Base-by-base conservation (phyloP, 1,140 invertebrate species). In the Microplitis mediator region DNA sequence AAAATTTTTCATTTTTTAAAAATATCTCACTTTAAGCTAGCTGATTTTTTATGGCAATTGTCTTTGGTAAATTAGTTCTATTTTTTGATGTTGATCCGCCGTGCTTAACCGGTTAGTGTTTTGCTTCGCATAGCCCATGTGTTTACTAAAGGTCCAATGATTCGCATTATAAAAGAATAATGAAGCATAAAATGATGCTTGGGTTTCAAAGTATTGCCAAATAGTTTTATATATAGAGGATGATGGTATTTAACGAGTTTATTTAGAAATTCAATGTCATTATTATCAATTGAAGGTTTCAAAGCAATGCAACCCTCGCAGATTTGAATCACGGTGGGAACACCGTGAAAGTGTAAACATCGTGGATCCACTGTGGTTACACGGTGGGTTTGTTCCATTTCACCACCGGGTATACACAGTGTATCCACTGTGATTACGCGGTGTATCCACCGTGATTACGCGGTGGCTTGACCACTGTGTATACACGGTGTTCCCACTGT, bases 161-260 rank as follows among this genome's bases (percentile, higher is more conserved):
- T 35, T 13, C 34, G n/a, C 63, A 74, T 71, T 5, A 74, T 56
- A 34, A 9, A 52, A 54, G 60, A 14, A 61, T 74, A 74, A 66
- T 74, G 73, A 13, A 71, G 4, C 61, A 74, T 64, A 51, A 56
- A 14, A 50, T 74, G 73, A 62, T 61, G 32, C 35, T 70, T 70
- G 36, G 73, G 68, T 35, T 66, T 70, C 13, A 70, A 60, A 56
- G 60, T 58, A 58, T 71, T 32, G 13, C 45, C 31, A n/a, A 65
- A 74, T 51, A 74, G 39, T 54, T 65, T 56, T 58, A 35, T 31
- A 45, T 32, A 66, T 35, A 74, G 45, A 3, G 23, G 2, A 36
- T 74, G 60, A 66, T 74, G 73, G 58, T 74, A 5, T 60, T 66
- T 60, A 32, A 74, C 50, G 16, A 70, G 16, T 11, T 2, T 16